A percentile compares a stretch with the other conserved stretches of the same genome.
phyloP scores from a whole-genome alignment of 2,797 vertebrate species.

The Mus spretus region DNA sequence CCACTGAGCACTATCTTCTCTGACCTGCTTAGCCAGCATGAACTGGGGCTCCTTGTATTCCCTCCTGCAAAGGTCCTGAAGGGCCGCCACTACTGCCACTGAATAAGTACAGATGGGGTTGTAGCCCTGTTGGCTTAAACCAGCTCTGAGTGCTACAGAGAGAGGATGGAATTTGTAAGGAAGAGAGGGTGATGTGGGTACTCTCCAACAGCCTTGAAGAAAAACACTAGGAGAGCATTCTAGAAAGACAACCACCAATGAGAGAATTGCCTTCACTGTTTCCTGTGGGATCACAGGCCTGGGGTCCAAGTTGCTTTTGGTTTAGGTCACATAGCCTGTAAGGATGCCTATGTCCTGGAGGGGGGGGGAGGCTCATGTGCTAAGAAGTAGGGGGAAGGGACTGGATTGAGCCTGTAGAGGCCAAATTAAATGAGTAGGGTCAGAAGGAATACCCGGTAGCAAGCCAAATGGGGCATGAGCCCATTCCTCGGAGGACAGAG shows the following conservation, averaged over 20 bases:
- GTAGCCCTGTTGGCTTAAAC: neutral
- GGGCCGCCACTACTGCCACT: neutral
- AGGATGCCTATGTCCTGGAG: neutral
- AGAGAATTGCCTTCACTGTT: neutral
- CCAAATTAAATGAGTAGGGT: neutral
- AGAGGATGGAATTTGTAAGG: neutral
- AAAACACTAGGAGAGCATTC: neutral
- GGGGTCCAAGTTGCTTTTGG: neutral
- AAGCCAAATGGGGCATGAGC: neutral
- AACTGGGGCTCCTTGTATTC: neutral
- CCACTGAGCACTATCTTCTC: neutral
- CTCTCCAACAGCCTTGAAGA: no score
- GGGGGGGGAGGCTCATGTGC: rapidly evolving
- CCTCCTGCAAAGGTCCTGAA: neutral
- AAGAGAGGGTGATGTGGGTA: neutral
- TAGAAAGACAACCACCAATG: neutral
- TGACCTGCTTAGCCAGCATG: neutral
- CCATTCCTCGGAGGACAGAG: neutral
- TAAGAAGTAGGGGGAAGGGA: neutral
- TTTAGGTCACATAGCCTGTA: neutral
- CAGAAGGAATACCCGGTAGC: neutral
- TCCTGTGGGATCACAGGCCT: neutral
- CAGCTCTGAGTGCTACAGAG: neutral
- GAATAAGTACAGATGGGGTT: neutral
- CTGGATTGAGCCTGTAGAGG: neutral